These are phyloP conservation scores for Chrysotoxum bicinctum DNA, from an alignment of 2,888 invertebrate species.

Conservation along the genomic window DNA sequence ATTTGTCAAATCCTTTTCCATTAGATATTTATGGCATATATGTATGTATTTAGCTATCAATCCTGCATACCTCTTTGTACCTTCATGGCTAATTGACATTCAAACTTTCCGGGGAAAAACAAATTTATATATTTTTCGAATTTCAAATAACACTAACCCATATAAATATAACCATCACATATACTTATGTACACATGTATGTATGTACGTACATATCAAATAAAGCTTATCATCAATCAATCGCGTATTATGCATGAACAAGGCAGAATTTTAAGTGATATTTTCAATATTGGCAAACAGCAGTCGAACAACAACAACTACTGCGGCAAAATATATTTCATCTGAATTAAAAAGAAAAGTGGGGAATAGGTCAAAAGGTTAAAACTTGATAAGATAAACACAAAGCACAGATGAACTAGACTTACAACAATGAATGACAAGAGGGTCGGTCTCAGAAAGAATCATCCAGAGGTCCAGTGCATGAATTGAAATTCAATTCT, in stretches of 20 bases:
- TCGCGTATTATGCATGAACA: not conserved
- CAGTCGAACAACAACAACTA: slow-evolving; percentile 24
- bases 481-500: slow-evolving; percentile 51
- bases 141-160: too few species aligned
- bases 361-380: slow-evolving; percentile 47
- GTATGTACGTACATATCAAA: too few species aligned
- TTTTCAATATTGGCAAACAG: not conserved
- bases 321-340: not conserved
- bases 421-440: slow-evolving; percentile 30
- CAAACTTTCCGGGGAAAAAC: not conserved
- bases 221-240: slow-evolving; percentile 15
- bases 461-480: not conserved
- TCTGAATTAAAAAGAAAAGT: not conserved
- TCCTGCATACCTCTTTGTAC: too few species aligned
- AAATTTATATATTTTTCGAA: slow-evolving; percentile 1
- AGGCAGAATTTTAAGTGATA: slow-evolving; percentile 17
- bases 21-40: too few species aligned
- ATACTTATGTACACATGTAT: too few species aligned
- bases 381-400: slow-evolving; percentile 51
- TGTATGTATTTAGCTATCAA: too few species aligned
- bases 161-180: too few species aligned
- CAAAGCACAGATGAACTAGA: slow-evolving; percentile 6
- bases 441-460: not conserved
- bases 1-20: too few species aligned
- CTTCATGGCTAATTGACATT: too few species aligned